Base-by-base conservation (phyloP, 2,797 vertebrate genomes). In the Anomalospiza imberbis region DNA sequence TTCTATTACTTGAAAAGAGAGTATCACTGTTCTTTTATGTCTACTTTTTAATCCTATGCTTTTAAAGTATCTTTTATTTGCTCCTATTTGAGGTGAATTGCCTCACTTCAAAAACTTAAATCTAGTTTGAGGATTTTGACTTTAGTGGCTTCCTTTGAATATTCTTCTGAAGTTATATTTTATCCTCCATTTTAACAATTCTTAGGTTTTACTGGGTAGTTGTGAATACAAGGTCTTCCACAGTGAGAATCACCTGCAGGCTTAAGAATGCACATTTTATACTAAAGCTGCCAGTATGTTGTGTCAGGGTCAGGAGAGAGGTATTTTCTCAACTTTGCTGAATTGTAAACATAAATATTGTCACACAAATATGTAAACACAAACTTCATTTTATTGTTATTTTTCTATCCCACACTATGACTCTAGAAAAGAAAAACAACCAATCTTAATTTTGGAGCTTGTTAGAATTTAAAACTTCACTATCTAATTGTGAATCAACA, bases 1-100 rank as follows among this genome's bases (percentile, higher is more conserved):
- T 92, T 91, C 88, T 96, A 68, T 89, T 93, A 96, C 95, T 91
- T 93, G 94, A 91, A 96, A 96, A 95, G 53, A 88, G 55, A 63
- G 36, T 84, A 94, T 94, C 61, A 62, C 31, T 89, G 76, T 83
- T 91, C 87, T 97, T 96, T 97, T 92, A 96, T 95, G 91, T 94
- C 81, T 96, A 65, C 44, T 85, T 97, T 97, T 93, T 97, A 95
- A 97, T 97, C 94, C 92, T 87, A 28, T 60, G 93, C 96, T 96
- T 97, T 97, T 97, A 97, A 97, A 96, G 89, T 96, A 94, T 95
- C 96, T 96, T 97, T 97, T 97, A 96, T 97, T 97, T 96, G 93
- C 91, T 94, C 89, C 65, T 88, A 82, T 97, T 95, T 89, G 95
- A 97, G 92, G 92, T 94, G 95, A 96, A 96, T 95, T 85, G 79